These are phyloP conservation scores for Nysson spinosus DNA, from an alignment of 2,888 invertebrate genomes.

Conservation along the genomic window DNA sequence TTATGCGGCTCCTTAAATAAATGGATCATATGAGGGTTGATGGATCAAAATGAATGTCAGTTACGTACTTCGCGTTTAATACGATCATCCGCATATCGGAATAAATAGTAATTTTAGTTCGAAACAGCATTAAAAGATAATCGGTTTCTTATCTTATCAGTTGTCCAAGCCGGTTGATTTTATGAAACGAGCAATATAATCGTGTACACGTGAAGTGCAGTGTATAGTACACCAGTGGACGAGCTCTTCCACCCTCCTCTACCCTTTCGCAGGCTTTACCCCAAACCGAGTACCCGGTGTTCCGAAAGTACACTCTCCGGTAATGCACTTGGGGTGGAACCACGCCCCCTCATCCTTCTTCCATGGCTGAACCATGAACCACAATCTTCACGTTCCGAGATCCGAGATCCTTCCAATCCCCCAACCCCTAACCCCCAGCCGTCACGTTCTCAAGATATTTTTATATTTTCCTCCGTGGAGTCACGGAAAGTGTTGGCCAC, in stretches of 20 bases:
- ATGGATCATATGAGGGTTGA: too few relatives aligned
- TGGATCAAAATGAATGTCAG: too few relatives aligned
- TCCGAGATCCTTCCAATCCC: conserved; percentile 31
- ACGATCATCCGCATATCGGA: too few relatives aligned
- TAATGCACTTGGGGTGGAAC: conserved; percentile 49
- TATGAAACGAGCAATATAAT: conserved; percentile 15
- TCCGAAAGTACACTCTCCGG: conserved; percentile 48
- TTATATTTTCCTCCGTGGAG: too few relatives aligned
- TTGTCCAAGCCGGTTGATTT: conserved; percentile 6
- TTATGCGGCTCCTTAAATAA: too few relatives aligned
- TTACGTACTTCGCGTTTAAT: too few relatives aligned
- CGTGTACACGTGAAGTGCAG: background rate
- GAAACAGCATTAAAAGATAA: too few relatives aligned
- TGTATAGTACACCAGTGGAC: background rate
- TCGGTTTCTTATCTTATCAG: conserved; percentile 1
- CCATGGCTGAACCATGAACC: conserved; percentile 21
- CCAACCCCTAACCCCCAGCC: conserved; percentile 26
- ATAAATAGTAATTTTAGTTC: too few relatives aligned
- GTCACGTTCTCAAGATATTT: too few relatives aligned
- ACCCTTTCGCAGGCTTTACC: conserved; percentile 29
- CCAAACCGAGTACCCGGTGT: conserved; percentile 45
- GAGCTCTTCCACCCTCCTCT: conserved; percentile 5
- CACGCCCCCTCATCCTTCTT: conserved; percentile 49
- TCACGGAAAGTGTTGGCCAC: too few relatives aligned
- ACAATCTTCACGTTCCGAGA: conserved; percentile 36